These are phyloP conservation scores for Tethea ocularis DNA, from an alignment of 2,888 invertebrate genomes.

Conservation along the genomic window DNA sequence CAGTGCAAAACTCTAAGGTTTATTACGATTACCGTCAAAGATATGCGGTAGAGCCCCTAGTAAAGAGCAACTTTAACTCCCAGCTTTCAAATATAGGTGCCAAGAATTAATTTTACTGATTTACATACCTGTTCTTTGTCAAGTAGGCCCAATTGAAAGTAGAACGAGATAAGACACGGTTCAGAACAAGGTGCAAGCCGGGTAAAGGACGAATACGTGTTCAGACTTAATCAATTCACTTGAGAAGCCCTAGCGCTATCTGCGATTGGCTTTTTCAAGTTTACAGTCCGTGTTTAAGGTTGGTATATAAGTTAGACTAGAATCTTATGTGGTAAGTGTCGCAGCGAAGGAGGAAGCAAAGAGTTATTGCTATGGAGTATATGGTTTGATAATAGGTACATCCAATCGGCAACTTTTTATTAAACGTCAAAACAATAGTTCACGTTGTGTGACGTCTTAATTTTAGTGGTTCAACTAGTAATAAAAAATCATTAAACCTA, in stretches of 20 bases:
- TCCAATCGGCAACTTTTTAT: too few relatives aligned
- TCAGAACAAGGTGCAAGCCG: constrained; percentile 42
- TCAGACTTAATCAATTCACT: constrained; percentile 39
- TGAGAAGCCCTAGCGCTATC: background rate
- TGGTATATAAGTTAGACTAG: background rate
- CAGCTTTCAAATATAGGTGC: background rate
- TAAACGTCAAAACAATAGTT: too few relatives aligned
- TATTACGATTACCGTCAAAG: background rate
- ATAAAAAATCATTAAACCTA: too few relatives aligned
- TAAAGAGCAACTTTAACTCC: background rate
- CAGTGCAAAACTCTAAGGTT: too few relatives aligned
- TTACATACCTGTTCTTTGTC: constrained; percentile 6
- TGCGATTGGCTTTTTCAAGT: constrained; percentile 6
- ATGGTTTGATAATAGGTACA: too few relatives aligned
- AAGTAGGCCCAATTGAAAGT: constrained; percentile 6
- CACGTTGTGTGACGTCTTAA: too few relatives aligned
- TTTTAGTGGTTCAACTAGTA: too few relatives aligned
- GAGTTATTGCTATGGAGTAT: too few relatives aligned
- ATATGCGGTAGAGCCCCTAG: too few relatives aligned
- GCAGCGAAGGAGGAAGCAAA: background rate
- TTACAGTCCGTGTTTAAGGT: background rate
- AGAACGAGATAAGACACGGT: constrained; percentile 47
- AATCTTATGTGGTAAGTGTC: background rate
- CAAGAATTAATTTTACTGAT: constrained; percentile 7
- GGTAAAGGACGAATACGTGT: constrained; percentile 39